Conservation (phyloP, 1,140 invertebrate species). For the Leptinotarsa undecemlineata region DNA sequence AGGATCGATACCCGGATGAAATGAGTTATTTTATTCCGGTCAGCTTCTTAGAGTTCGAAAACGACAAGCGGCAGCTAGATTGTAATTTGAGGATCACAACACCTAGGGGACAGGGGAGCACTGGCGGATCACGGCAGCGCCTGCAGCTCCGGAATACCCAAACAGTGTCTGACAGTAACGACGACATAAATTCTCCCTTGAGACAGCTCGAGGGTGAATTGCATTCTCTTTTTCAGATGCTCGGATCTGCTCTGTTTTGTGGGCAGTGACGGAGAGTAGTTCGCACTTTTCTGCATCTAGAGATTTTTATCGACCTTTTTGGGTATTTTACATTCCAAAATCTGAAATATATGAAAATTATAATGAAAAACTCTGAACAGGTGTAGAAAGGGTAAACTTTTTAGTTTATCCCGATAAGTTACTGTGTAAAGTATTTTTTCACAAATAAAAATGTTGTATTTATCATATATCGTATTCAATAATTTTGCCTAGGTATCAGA, state of each 20-base stretch:
- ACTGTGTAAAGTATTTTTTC: too few species aligned
- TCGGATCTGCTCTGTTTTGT: constrained; percentile 1
- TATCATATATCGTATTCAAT: too few species aligned
- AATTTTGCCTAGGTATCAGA: too few species aligned
- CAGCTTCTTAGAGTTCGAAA: constrained; percentile 41
- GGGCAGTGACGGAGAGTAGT: constrained; percentile 4
- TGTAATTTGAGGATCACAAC: constrained; percentile 48
- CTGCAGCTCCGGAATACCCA: constrained; percentile 48
- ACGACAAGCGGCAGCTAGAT: constrained; percentile 42
- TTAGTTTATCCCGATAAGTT: too few species aligned
- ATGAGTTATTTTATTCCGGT: constrained; percentile 47
- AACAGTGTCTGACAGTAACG: constrained; percentile 55
- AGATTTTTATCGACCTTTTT: too few species aligned
- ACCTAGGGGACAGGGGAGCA: constrained; percentile 45
- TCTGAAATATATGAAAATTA: too few species aligned
- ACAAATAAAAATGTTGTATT: too few species aligned
- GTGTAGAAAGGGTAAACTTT: too few species aligned
- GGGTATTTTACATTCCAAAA: too few species aligned
- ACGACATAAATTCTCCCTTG: constrained; percentile 55
- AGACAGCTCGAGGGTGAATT: constrained; percentile 32
- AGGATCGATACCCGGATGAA: constrained; percentile 24
- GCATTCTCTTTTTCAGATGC: constrained; percentile 25
- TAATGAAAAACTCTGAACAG: too few species aligned
- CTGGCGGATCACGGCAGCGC: constrained; percentile 37
- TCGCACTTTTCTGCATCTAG: too few species aligned